These are phyloP conservation scores for Dysidea cf. avara DNA, from an alignment of 37 sponge, comb jelly and placozoan genomes.

Conservation along the genomic window DNA sequence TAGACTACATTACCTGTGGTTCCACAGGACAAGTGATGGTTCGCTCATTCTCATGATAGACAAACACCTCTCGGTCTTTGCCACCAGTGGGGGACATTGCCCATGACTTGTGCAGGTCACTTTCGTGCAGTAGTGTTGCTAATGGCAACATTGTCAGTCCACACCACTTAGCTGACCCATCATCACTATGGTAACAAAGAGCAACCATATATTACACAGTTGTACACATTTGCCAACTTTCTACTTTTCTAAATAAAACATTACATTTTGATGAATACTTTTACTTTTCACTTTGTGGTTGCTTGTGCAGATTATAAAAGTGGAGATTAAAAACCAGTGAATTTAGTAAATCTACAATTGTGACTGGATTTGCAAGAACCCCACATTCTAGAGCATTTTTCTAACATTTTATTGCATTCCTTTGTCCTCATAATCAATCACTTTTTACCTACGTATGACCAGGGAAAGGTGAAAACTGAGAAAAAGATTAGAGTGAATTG, in stretches of 20 bases:
- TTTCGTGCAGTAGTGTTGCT: slow-evolving; percentile 12
- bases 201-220: background rate
- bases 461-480: too few species aligned
- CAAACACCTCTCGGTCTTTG: background rate
- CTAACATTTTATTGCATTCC: too few species aligned
- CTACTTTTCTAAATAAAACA: background rate
- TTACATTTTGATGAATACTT: too few species aligned
- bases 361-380: too few species aligned
- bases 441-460: too few species aligned
- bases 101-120: background rate
- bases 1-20: slow-evolving; percentile 41
- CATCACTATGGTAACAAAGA: slow-evolving; percentile 8
- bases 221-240: background rate
- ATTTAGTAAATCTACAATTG: too few species aligned
- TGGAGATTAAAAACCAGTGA: too few species aligned
- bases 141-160: slow-evolving; percentile 25
- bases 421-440: too few species aligned
- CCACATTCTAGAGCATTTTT: too few species aligned
- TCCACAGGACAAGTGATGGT: slow-evolving; percentile 11
- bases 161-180: slow-evolving; percentile 32
- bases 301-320: too few species aligned
- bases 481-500: too few species aligned
- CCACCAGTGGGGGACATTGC: background rate
- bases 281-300: too few species aligned
- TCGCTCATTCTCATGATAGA: slow-evolving; percentile 6